Evolutionary conservation across 2,888 invertebrate species (phyloP).

Genomic region (Caenorhabditis afra): DNA sequence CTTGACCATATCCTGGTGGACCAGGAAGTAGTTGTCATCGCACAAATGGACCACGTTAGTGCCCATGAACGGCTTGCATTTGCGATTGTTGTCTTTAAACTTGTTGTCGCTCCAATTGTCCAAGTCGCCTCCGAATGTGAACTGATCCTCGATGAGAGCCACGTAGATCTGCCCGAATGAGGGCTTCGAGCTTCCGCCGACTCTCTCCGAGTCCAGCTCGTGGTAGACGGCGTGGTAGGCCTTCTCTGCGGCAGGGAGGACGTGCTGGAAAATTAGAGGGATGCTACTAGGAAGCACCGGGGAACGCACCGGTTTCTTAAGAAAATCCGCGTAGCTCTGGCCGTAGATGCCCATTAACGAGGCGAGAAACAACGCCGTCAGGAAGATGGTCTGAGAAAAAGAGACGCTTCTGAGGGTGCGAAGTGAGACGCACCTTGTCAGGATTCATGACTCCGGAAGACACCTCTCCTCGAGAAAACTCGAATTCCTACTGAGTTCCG

Average conservation of each 20-base stretch:
- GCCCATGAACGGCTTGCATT: conserved; percentile 39
- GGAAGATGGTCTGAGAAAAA: conserved; percentile 4
- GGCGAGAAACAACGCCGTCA: conserved; percentile 17
- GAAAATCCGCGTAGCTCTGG: conserved; percentile 11
- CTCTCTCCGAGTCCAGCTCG: conserved; percentile 3
- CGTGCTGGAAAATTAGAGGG: conserved; percentile 25
- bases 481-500: background rate
- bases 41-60: conserved; percentile 37
- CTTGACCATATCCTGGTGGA: conserved; percentile 45
- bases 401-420: background rate
- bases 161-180: conserved; percentile 40
- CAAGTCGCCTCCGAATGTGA: conserved; percentile 48
- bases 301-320: conserved; percentile 27
- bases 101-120: conserved; percentile 1
- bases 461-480: background rate
- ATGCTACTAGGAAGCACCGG: background rate
- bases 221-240: conserved; percentile 39
- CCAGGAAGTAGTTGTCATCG: conserved; percentile 35
- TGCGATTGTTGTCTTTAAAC: conserved; percentile 1
- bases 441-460: conserved; percentile 13
- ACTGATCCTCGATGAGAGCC: conserved; percentile 46
- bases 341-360: background rate
- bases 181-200: background rate
- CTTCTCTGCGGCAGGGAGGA: conserved; percentile 29
- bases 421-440: conserved; percentile 12